Evolutionary conservation across 2,888 invertebrate species (phyloP), one percentile per base, ranked within the genome.

Genomic region (Neoaliturus tenellus): DNA sequence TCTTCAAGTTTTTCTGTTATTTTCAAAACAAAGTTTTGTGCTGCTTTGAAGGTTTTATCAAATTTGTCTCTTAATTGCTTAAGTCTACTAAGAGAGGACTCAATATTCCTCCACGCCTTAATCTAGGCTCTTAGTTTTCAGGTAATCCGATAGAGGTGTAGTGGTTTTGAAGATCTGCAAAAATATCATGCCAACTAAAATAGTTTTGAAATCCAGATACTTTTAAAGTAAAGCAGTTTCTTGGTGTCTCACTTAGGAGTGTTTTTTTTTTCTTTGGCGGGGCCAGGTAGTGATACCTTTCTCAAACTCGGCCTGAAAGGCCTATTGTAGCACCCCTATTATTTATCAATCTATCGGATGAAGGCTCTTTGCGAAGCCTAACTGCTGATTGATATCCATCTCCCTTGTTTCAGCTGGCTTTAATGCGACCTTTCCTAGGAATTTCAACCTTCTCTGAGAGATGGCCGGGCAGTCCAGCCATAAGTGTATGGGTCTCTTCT

Each of bases 61-160:
- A 71, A 71, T 20, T 39, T 23, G 20, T 71, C 39, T 71, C 71
- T 5, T 28, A 39, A n/a, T 14, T 23, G 2, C 20, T 71, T 71
- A 1, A 71, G 71, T 17, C 41, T 71, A 28, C 6, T 17, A 6
- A 20, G 6, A 8, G 71, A 1, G 1, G 71, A 71, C 23, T 41
- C 44, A 6, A 75, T 48, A 2, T 14, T 1, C 4, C 25, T 48
- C 75, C 75, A 75, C 3, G 75, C 75, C 17, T 48, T 14, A 75
- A 31, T 48, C 75, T 2, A 75, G 28, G 20, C 28, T 75, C 31
- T 48, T 75, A 20, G 75, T 75, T 75, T 44, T 25, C 3, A 75
- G 75, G 20, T 75, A 75, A 31, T 75, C 75, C n/a, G 75, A 75
- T 75, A 75, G 17, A 17, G 48, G 44, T 25, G 44, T 75, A 28